A percentile compares a stretch with the other conserved stretches of the same genome.
phyloP scores from a whole-genome alignment of 2,113 vertebrate species.

The Mustela nigripes region DNA sequence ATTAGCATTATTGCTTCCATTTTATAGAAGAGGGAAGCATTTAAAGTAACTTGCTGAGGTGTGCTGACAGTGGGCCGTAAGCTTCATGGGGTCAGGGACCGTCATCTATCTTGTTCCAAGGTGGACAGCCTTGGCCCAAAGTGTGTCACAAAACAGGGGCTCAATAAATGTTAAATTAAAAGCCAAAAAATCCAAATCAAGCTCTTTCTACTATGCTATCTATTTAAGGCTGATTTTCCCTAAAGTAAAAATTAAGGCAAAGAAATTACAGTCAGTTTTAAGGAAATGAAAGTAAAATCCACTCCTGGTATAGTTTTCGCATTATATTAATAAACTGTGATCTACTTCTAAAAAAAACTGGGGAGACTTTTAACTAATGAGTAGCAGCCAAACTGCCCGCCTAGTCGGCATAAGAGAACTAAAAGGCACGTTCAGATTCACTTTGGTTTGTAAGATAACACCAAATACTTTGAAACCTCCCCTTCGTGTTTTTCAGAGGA shows the following conservation, averaged over 20 bases:
- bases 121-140: background rate
- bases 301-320: background rate
- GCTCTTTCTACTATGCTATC: background rate
- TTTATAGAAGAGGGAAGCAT: background rate
- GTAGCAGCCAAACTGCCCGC: background rate
- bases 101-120: background rate
- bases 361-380: background rate
- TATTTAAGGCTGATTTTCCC: background rate
- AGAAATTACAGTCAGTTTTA: background rate
- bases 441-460: conserved; percentile 63
- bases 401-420: background rate
- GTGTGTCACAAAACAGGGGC: background rate
- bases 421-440: conserved; percentile 23
- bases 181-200: background rate
- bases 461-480: background rate
- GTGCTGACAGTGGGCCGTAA: background rate
- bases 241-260: conserved; percentile 66
- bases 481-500: conserved; percentile 79
- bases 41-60: background rate
- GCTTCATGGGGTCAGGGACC: background rate
- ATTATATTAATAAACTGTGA: background rate
- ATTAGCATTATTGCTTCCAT: background rate
- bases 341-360: background rate
- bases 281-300: conserved; percentile 46
- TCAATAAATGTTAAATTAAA: background rate